These are phyloP conservation scores for Lates japonicus DNA, from an alignment of 2,797 vertebrate species.

Conservation along the genomic window DNA sequence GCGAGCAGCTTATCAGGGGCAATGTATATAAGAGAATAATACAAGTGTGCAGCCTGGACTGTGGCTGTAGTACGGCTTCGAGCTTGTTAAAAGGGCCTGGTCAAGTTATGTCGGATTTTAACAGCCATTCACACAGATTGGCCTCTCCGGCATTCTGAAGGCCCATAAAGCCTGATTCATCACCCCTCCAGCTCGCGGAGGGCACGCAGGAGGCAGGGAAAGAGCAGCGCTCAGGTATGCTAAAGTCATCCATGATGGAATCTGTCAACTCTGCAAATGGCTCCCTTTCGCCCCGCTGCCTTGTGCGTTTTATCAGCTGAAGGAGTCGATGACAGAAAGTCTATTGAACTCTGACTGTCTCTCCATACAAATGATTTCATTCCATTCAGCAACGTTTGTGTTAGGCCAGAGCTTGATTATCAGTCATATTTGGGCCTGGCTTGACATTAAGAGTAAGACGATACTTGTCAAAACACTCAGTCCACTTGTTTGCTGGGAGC, in stretches of 20 bases:
- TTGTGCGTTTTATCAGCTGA: constrained; percentile 79
- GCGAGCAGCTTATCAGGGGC: constrained; percentile 57
- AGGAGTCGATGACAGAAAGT: constrained; percentile 81
- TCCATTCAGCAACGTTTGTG: constrained; percentile 69
- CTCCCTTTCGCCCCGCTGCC: constrained; percentile 75
- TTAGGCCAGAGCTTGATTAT: constrained; percentile 65
- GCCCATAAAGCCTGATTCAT: constrained; percentile 87
- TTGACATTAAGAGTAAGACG: constrained; percentile 40
- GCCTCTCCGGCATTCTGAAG: constrained; percentile 81
- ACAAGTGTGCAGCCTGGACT: constrained; percentile 72
- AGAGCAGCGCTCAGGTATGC: constrained; percentile 82
- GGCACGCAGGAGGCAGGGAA: constrained; percentile 70
- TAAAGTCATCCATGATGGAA: constrained; percentile 86
- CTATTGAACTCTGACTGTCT: constrained; percentile 83
- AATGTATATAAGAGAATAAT: constrained; percentile 68
- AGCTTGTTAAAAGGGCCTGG: constrained; percentile 84
- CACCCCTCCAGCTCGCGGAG: constrained; percentile 76
- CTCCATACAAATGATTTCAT: constrained; percentile 80
- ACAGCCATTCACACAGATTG: constrained; percentile 83
- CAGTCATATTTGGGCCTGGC: constrained; percentile 52
- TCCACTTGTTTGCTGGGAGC: constrained; percentile 29
- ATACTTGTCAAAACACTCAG: constrained; percentile 32
- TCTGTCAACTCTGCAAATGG: constrained; percentile 86
- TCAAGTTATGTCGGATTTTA: constrained; percentile 86
- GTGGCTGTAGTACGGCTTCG: constrained; percentile 64